Conservation (phyloP, 2,113 vertebrate genomes). For the Pseudorectes ferrugineus region DNA sequence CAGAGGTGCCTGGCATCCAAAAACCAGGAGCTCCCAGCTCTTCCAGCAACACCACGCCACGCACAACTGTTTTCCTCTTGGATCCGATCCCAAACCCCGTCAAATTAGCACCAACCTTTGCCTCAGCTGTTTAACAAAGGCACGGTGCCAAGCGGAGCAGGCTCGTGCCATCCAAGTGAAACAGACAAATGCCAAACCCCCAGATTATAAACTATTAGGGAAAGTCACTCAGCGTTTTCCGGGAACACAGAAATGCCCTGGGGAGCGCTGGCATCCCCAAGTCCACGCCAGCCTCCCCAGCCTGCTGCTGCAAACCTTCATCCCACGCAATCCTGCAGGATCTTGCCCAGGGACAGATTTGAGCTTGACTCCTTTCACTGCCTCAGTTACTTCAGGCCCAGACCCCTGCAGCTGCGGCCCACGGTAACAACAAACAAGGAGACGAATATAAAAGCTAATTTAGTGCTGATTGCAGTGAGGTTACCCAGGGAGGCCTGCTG, state of each 20-base stretch:
- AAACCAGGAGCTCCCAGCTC: neutral
- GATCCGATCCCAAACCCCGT: neutral
- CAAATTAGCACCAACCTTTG: neutral
- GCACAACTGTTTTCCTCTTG: neutral
- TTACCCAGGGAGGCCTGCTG: neutral
- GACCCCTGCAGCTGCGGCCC: neutral
- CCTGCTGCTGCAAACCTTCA: neutral
- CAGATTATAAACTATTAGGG: neutral
- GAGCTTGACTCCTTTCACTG: neutral
- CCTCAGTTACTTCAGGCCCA: neutral
- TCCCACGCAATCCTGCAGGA: neutral
- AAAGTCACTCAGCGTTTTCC: rapidly evolving
- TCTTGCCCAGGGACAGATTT: neutral
- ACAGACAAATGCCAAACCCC: neutral
- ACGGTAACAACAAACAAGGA: neutral
- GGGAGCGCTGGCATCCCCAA: neutral
- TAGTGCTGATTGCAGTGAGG: neutral
- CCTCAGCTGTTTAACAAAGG: neutral
- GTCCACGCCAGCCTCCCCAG: rapidly evolving
- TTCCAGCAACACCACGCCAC: neutral
- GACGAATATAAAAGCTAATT: neutral
- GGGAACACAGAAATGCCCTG: neutral
- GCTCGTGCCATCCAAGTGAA: neutral
- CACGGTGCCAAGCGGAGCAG: neutral
- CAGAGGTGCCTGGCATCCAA: neutral